These are phyloP conservation scores for Trogon surrucura DNA, from an alignment of 2,113 vertebrate genomes.

Conservation along the genomic window DNA sequence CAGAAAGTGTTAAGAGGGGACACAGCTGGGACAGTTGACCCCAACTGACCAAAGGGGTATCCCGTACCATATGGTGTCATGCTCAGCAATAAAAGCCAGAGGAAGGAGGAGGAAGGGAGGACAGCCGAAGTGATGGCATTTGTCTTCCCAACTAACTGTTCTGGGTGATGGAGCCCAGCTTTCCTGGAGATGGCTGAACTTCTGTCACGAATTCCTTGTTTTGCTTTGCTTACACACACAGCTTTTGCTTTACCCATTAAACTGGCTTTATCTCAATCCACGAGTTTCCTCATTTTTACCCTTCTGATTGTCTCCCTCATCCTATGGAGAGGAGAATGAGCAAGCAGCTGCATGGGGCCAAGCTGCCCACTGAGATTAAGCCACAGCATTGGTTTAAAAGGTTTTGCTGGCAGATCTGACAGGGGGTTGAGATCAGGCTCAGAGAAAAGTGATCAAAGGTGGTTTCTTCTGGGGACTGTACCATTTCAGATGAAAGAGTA, in stretches of 20 bases:
- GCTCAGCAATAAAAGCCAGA: neutral
- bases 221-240: neutral
- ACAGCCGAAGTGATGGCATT: neutral
- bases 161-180: neutral
- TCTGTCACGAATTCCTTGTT: neutral
- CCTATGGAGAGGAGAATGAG: neutral
- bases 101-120: neutral
- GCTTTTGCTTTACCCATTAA: neutral
- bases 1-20: neutral
- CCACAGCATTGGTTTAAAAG: neutral
- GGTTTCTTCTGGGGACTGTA: neutral
- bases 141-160: neutral
- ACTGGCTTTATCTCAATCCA: neutral
- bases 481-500: neutral
- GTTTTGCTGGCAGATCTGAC: neutral
- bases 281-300: neutral
- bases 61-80: rapidly evolving
- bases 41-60: neutral
- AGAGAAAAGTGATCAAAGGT: neutral
- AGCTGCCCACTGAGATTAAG: neutral
- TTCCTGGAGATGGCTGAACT: neutral
- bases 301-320: neutral
- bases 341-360: rapidly evolving
- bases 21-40: neutral
- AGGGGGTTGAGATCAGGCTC: neutral